Base-by-base conservation (phyloP, 2,888 invertebrate species). In the Ophion costatus region DNA sequence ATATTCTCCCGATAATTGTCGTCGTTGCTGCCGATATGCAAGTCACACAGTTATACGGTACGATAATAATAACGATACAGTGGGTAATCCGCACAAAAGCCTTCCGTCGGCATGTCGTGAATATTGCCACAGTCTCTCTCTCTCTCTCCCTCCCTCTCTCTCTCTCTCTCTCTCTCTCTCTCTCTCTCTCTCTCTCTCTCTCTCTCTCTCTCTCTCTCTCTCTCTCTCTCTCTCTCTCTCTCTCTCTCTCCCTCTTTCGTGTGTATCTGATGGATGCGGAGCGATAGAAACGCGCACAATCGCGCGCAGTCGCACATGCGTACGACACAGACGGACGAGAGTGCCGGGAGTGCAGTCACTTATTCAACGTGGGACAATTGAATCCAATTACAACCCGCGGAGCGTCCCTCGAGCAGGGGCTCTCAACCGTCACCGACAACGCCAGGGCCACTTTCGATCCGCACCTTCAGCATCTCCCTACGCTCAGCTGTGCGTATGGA, bases 291-390 rank as follows among this genome's bases (percentile, higher is more conserved):
- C 56, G 57, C 64, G 69, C 63, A 70, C 33, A 45, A 7, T 22
- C 42, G 22, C 59, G n/a, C 51, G 63, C 51, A 82, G 57, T 79
- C 63, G 77, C 74, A 56, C 42, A 51, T 38, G 74, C 45, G 61
- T 29, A 71, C 56, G 74, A 61, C 87, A 69, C 88, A 87, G 89
- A 45, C 45, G 45, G 3, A 45, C 11, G 45, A 45, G 45, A 45
- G 45, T 45, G 45, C 45, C 45, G 88, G 88, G 91, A 90, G 91
- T 89, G 91, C 91, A 92, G 93, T 92, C 92, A 91, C 93, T 93
- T 93, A 93, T 93, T 93, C 93, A 93, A 93, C 92, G 92, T 92
- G 92, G 93, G 93, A 93, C 93, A 93, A 93, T 93, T 92, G 92
- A 93, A 93, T 93, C 93, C 93, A 93, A 93, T 93, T 93, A 93